Conservation (phyloP, 92 coral and sea anemone species). For the Plumapathes pennacea region DNA sequence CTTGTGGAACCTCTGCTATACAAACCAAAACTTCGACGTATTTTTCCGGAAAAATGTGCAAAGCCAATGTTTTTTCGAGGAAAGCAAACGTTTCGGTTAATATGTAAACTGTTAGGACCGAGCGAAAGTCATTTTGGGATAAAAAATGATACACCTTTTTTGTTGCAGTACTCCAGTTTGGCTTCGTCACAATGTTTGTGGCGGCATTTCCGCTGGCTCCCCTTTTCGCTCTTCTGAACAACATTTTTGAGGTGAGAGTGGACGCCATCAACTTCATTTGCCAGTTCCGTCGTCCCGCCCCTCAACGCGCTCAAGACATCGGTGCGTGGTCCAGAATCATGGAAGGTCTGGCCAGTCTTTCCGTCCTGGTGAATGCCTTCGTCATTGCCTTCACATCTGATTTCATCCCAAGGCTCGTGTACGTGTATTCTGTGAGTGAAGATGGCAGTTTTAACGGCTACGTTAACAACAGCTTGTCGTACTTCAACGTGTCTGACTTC, state of each 20-base stretch:
- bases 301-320: slow-evolving; percentile 92
- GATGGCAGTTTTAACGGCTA: slow-evolving; percentile 73
- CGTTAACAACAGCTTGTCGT: slow-evolving; percentile 76
- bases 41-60: too few relatives aligned
- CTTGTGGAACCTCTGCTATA: too few relatives aligned
- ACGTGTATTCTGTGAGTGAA: slow-evolving; percentile 57
- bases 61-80: too few relatives aligned
- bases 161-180: slow-evolving; percentile 85
- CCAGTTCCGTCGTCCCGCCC: slow-evolving; percentile 92
- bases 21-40: too few relatives aligned
- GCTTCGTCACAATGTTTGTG: slow-evolving; percentile 98
- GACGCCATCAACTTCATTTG: slow-evolving; percentile 95
- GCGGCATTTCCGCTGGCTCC: slow-evolving; percentile 99
- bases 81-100: too few relatives aligned
- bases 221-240: slow-evolving; percentile 86
- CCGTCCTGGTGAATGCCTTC: slow-evolving; percentile 93
- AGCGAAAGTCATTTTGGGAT: too few relatives aligned
- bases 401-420: slow-evolving; percentile 87
- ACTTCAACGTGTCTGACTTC: slow-evolving; percentile 63
- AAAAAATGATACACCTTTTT: too few relatives aligned
- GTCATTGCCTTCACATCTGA: slow-evolving; percentile 96
- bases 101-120: too few relatives aligned
- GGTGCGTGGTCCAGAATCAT: slow-evolving; percentile 94
- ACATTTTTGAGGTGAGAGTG: slow-evolving; percentile 80
- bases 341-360: slow-evolving; percentile 79